Percentiles rank a stretch among this genome's conserved stretches.
Conservation (phyloP, 2,113 vertebrate genomes). For the Eleginops maclovinus region DNA sequence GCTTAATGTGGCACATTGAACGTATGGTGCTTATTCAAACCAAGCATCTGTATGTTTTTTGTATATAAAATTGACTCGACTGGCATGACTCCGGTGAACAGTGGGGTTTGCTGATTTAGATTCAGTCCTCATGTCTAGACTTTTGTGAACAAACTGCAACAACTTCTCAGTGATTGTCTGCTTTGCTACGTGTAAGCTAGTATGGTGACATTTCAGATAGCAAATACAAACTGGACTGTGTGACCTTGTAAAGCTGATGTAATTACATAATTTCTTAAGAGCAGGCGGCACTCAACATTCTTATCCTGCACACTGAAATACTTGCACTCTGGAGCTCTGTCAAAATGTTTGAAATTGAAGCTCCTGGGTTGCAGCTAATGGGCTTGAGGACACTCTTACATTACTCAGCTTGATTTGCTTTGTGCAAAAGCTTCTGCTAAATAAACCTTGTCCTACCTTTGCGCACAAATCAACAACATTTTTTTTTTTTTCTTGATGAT, state of each 20-base stretch:
- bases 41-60: not conserved
- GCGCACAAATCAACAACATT: too few species aligned
- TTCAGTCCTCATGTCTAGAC: not conserved
- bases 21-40: not conserved
- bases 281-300: slow-evolving; percentile 17
- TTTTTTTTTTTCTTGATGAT: too few species aligned
- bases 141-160: not conserved
- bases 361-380: slow-evolving; percentile 44
- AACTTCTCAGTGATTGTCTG: slow-evolving; percentile 8
- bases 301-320: slow-evolving; percentile 16
- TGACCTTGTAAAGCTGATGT: slow-evolving; percentile 17
- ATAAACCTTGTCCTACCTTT: not conserved
- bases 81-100: not conserved
- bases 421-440: too few species aligned
- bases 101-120: not conserved
- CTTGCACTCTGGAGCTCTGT: slow-evolving; percentile 29
- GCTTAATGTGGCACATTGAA: not conserved
- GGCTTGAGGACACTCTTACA: not conserved
- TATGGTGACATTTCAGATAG: slow-evolving; percentile 7
- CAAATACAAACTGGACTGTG: slow-evolving; percentile 15
- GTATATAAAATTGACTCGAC: not conserved
- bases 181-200: not conserved
- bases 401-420: too few species aligned
- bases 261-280: slow-evolving; percentile 21
- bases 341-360: slow-evolving; percentile 43